Conservation (phyloP, 1,140 invertebrate genomes). For the Coboldia fuscipes region DNA sequence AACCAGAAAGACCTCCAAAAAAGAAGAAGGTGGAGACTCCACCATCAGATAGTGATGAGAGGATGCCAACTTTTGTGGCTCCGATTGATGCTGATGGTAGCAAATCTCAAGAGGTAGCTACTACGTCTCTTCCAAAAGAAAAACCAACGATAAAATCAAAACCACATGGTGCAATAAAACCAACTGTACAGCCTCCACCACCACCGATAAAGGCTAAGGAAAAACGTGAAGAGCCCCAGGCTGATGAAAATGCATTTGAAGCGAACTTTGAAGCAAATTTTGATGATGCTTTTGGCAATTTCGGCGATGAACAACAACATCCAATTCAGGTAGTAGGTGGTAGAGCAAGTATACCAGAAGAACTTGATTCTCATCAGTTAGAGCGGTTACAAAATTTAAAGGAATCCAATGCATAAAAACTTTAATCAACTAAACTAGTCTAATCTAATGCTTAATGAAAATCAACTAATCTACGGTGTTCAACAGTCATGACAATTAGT, state of each 20-base stretch:
- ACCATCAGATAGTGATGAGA: no score
- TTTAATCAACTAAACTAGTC: no score
- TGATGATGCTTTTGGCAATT: slow-evolving; percentile 15
- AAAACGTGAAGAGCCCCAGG: slow-evolving; percentile 8
- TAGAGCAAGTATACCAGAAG: slow-evolving; percentile 58
- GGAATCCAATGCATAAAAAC: slow-evolving; percentile 61
- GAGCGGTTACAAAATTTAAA: slow-evolving; percentile 65
- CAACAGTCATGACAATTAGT: no score
- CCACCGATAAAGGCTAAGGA: slow-evolving; percentile 7
- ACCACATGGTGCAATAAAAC: neutral
- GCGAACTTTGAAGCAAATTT: slow-evolving; percentile 10
- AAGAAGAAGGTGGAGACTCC: no score
- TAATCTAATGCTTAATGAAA: no score
- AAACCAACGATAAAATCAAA: neutral
- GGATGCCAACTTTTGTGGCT: neutral
- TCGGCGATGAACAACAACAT: slow-evolving; percentile 17
- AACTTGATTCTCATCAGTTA: slow-evolving; percentile 63
- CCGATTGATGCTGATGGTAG: neutral
- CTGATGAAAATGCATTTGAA: slow-evolving; percentile 12
- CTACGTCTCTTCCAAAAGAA: neutral
- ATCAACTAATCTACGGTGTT: no score
- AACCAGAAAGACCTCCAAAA: no score
- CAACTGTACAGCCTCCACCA: slow-evolving; percentile 9
- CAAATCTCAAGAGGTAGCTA: no score
- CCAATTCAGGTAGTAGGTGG: slow-evolving; percentile 46